These are phyloP conservation scores for Toxotes chatareus DNA, from an alignment of 2,113 vertebrate species.

Conservation along the genomic window DNA sequence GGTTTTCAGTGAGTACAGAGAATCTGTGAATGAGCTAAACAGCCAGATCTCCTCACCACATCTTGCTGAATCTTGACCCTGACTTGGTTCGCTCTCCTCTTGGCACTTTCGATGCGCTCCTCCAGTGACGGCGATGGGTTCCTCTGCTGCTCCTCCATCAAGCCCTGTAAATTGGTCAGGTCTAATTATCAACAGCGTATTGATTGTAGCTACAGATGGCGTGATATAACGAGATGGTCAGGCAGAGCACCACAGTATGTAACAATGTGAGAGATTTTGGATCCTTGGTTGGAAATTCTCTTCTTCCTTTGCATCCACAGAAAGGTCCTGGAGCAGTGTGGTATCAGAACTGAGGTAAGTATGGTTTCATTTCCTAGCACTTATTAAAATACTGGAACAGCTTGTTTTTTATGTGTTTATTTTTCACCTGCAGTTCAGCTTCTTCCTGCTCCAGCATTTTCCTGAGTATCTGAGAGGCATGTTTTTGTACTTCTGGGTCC, in stretches of 20 bases:
- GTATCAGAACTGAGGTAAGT: too few relatives aligned
- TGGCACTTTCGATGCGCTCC: constrained; percentile 91
- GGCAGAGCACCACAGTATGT: neutral
- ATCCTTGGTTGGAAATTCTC: too few relatives aligned
- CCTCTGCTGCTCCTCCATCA: constrained; percentile 85
- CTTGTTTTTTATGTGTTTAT: neutral
- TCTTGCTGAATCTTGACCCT: constrained; percentile 92
- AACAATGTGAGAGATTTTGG: too few relatives aligned
- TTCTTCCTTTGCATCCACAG: neutral
- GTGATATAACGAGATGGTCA: neutral
- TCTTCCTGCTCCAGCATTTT: constrained; percentile 96
- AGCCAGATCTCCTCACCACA: constrained; percentile 66
- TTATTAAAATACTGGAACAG: too few relatives aligned
- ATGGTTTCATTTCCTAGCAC: neutral
- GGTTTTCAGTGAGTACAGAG: too few relatives aligned
- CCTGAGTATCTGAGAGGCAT: constrained; percentile 92
- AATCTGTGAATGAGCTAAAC: neutral
- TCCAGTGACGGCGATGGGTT: constrained; percentile 85
- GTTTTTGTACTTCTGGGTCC: constrained; percentile 93
- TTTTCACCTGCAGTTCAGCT: constrained; percentile 90
- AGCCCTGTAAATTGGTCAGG: constrained; percentile 73
- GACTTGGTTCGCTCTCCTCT: constrained; percentile 89
- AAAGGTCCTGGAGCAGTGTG: neutral
- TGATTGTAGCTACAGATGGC: neutral
- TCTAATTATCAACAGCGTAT: constrained; percentile 1